phyloP scores from a whole-genome alignment of 2,888 invertebrate genomes.

The Nymphalis polychloros region DNA sequence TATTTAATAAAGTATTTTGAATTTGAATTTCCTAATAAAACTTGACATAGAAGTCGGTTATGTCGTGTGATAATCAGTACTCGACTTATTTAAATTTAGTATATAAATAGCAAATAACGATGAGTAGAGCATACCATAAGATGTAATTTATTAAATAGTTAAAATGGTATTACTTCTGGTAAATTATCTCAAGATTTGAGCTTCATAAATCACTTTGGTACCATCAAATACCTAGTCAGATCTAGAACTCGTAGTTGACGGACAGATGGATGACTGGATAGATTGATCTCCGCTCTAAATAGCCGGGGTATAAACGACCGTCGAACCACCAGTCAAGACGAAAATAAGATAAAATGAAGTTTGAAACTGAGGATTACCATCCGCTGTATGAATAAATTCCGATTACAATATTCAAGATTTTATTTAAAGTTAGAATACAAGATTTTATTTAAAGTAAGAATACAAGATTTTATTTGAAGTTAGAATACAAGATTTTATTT shows the following conservation, averaged over 20 bases:
- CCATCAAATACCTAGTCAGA: slow-evolving; percentile 23
- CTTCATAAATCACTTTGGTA: slow-evolving; percentile 28
- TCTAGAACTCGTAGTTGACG: slow-evolving; percentile 23
- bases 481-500: no score
- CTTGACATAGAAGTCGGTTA: no score
- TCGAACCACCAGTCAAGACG: slow-evolving; percentile 27
- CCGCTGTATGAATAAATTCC: slow-evolving; percentile 2
- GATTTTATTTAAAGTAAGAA: no score
- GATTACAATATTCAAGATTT: neutral
- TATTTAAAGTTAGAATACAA: neutral
- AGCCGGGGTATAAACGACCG: slow-evolving; percentile 36
- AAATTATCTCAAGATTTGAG: slow-evolving; percentile 6
- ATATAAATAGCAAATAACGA: no score
- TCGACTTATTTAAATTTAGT: no score
- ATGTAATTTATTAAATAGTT: neutral
- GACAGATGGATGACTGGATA: slow-evolving; percentile 33
- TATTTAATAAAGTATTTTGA: no score
- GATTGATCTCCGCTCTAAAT: slow-evolving; percentile 37
- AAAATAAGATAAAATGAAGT: slow-evolving; percentile 27
- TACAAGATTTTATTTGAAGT: no score
- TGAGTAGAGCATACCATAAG: neutral
- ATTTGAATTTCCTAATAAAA: no score
- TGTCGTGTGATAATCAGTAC: no score
- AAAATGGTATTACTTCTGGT: neutral
- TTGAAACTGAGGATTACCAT: slow-evolving; percentile 3